Evolutionary conservation across 2,797 vertebrate species (phyloP).

Genomic region (Lithobates sylvaticus): DNA sequence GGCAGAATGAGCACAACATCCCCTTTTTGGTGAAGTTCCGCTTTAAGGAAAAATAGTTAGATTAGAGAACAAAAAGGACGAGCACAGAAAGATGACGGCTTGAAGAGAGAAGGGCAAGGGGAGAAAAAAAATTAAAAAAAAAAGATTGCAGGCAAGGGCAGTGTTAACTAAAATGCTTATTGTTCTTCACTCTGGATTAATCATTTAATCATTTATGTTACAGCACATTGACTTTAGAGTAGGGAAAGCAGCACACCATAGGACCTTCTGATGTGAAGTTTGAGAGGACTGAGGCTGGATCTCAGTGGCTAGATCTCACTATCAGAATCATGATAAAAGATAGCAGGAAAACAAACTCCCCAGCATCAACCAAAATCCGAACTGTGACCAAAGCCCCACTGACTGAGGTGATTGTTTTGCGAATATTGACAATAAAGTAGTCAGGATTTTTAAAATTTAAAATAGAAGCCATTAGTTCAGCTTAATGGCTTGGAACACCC

Average conservation of each 20-base stretch:
- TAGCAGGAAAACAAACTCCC: background rate
- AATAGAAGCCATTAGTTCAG: background rate
- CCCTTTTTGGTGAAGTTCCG: too few species aligned
- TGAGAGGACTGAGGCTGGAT: background rate
- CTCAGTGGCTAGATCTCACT: too few species aligned
- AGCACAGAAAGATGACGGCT: too few species aligned
- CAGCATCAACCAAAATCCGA: background rate
- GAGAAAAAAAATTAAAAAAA: too few species aligned
- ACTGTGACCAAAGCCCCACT: background rate
- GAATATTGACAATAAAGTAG: background rate
- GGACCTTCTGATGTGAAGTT: background rate
- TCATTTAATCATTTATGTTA: background rate
- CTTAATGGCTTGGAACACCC: background rate
- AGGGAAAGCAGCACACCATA: too few species aligned
- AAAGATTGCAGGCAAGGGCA: conserved; percentile 16
- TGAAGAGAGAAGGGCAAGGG: too few species aligned
- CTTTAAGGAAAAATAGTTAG: too few species aligned
- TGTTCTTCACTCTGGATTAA: background rate
- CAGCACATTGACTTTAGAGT: background rate
- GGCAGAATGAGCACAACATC: too few species aligned
- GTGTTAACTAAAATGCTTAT: background rate
- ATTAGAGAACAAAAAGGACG: too few species aligned
- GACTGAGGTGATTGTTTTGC: background rate
- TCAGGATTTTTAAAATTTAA: background rate
- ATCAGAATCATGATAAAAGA: background rate